Conservation (phyloP, 2,797 vertebrate species). For the Rhynchotus rufescens region DNA sequence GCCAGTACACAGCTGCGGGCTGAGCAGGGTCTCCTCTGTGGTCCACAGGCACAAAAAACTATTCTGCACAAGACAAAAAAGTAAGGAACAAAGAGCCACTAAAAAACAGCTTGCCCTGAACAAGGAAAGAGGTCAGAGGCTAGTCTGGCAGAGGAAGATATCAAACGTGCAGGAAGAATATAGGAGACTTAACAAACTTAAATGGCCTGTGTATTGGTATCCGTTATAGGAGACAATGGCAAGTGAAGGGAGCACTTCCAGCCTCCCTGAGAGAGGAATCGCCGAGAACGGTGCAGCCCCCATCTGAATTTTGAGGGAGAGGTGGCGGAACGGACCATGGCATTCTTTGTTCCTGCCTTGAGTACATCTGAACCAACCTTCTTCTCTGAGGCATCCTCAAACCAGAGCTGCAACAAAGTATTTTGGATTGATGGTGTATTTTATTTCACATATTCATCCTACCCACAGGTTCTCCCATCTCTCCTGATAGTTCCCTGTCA, state of each 20-base stretch:
- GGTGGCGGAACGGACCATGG: background rate
- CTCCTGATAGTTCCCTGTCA: background rate
- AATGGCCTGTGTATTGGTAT: background rate
- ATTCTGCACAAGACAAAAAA: background rate
- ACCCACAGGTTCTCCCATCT: background rate
- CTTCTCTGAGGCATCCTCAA: background rate
- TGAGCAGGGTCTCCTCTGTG: background rate
- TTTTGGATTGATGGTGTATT: background rate
- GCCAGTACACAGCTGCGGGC: background rate
- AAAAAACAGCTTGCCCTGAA: slow-evolving; percentile 49
- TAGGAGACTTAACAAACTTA: background rate
- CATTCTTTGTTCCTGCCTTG: background rate
- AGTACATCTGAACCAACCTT: background rate
- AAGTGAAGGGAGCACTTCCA: background rate
- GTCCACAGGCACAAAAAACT: background rate
- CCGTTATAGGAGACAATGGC: rapidly evolving
- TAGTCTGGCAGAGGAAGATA: background rate
- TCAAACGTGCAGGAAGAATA: background rate
- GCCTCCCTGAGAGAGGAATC: background rate
- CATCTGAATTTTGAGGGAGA: background rate
- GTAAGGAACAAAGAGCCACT: background rate
- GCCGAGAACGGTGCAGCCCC: background rate
- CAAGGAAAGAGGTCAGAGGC: background rate
- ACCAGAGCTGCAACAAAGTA: background rate
- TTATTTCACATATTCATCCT: rapidly evolving